Evolutionary conservation across 2,113 vertebrate genomes (phyloP), one percentile per base, ranked within the genome.

Genomic region (Parus major): DNA sequence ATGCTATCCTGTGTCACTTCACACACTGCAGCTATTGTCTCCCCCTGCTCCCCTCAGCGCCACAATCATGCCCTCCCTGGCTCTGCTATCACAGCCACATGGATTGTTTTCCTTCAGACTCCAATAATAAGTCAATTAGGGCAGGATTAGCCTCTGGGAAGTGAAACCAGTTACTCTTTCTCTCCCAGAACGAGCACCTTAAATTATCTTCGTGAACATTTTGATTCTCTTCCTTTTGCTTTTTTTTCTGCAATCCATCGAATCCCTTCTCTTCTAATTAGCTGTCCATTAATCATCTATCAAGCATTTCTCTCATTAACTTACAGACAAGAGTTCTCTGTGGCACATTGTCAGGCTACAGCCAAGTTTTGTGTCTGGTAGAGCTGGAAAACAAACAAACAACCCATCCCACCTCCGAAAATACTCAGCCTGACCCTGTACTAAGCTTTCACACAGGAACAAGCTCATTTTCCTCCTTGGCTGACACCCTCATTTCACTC

Each of bases 261-360:
- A 96, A 92, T 57, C 52, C 41, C 65, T 82, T 94, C 59, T 95
- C 71, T 95, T 80, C 77, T 96, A 95, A 95, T 96, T 95, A 94
- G 69, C 52, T 96, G 47, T 78, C 82, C 82, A 92, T 65, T 79
- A 84, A 24, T 75, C 57, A 93, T 91, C 64, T 92, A 86, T 85
- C 86, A 96, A 89, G 61, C 2, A 7, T 70, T 90, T 91, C 60
- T 92, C 81, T 88, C 81, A 24, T 64, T 89, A 95, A 79, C 20
- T 78, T 76, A 87, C 64, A 35, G 88, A 86, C 78, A 93, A 86
- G 39, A 47, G 21, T 49, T 7, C 22, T 93, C 55, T 86, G 50
- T 61, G 78, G 21, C 70, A 83, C 27, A 24, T 86, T 89, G 59
- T 88, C 84, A 90, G 49, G 77, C 56, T 87, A 87, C 52, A 70